Evolutionary conservation across 2,113 vertebrate species (phyloP), one percentile per base, ranked within the genome.

Genomic region (Cervus canadensis): DNA sequence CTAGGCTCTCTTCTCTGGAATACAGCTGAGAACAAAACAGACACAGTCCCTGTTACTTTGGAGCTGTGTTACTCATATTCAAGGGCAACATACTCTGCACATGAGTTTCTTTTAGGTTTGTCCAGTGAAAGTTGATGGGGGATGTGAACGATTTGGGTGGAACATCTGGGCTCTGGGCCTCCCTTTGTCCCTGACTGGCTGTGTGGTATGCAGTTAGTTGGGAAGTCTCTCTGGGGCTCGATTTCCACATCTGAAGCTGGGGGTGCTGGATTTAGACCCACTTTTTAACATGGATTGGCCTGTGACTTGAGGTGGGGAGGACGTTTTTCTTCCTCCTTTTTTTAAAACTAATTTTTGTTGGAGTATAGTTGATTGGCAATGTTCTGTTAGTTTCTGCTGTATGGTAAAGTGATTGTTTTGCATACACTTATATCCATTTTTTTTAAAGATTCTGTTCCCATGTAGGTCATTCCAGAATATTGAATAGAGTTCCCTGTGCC

Each of bases 1-100:
- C 28, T 23, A 50, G 60, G 36, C n/a, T 84, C 21, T 95, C 71
- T 78, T 84, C 59, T 84, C 60, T 67, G 86, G 71, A 33, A n/a
- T 28, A 28, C 10, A n/a, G 17, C 14, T 87, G 45, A 64, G 40
- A 25, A 33, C 12, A 13, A 83, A 88, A 67, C 11, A 50, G 40
- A 62, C 11, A 48, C 2, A 28, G 36, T 7, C 67, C 33, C 78
- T 52, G 16, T 15, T 64, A 19, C 26, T 2, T 5, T 2, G n/a
- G n/a, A 30, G n/a, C 10, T 6, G 4, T 3, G 2, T 10, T 40
- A 62, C 62, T 43, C 2, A 36, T 40, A 40, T 30, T 76, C 56
- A 7, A 94, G 48, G 30, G 9, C 11, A 26, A 3, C 5, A 17
- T 43, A 26, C 1, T 5, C 21, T n/a, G 30, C 59, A 43, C 0